Base-by-base conservation (phyloP, 1,140 invertebrate species). In the Microplitis mediator region DNA sequence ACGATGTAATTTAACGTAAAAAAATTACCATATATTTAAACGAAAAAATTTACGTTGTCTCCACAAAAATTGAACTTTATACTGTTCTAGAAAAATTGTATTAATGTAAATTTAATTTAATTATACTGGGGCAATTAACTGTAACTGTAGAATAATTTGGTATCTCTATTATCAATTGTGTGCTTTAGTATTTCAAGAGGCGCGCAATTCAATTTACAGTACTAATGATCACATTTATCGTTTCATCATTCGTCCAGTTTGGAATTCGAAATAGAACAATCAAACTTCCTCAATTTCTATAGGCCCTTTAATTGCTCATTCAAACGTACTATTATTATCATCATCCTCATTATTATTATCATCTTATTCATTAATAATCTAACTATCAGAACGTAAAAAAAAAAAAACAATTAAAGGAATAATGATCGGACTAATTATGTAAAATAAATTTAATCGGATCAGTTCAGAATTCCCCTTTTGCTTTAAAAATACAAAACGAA, bases 221-320 rank as follows among this genome's bases (percentile, higher is more conserved):
- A 35, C 51, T 56, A 56, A 71, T 65, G 69, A 62, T 56, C 62
- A 51, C 60, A 71, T 71, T 71, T 71, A 63, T 63, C 45, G 39
- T 51, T 11, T 31, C 60, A 36, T 34, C 6, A n/a, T 39, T 14
- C 58, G 39, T 35, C 60, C 61, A 51, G 39, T 36, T 45, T 69
- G 16, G 23, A 16, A 36, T 62, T 52, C 66, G 39, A 32, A 11
- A 34, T 60, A 35, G 56, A 45, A 45, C 39, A 45, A 45, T 45
- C 6, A 45, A 45, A 45, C 39, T 45, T 45, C 56, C 54, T 39
- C 54, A 5, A 56, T 23, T 23, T 23, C n/a, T 56, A 16, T 56
- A 16, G 8, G 54, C 54, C 54, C 13, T 31, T 58, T 32, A 63
- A 63, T 63, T 63, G 32, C 34, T 39, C 13, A 51, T 67, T 45